These are phyloP conservation scores for Brachyptera putata DNA, from an alignment of 2,888 invertebrate genomes.

Conservation along the genomic window DNA sequence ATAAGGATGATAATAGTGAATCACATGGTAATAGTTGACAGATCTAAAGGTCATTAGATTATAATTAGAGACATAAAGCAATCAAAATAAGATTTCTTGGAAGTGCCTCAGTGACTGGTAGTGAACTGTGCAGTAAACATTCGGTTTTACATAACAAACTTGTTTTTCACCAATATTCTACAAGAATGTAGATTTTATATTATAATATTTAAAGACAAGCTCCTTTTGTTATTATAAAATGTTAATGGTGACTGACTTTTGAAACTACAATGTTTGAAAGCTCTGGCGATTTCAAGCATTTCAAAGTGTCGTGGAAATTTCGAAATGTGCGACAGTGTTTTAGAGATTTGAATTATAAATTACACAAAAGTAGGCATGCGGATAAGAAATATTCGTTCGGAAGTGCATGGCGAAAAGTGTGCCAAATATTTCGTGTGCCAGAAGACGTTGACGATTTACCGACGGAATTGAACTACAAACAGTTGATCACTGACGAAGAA, in stretches of 20 bases:
- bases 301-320: constrained; percentile 15
- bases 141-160: too few relatives aligned
- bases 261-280: constrained; percentile 9
- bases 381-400: background rate
- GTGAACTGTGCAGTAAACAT: background rate
- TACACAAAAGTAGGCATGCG: background rate
- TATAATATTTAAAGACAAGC: too few relatives aligned
- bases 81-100: background rate
- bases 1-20: background rate
- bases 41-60: constrained; percentile 13
- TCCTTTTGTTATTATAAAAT: too few relatives aligned
- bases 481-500: constrained; percentile 65
- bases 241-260: too few relatives aligned
- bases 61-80: background rate
- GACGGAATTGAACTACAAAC: constrained; percentile 47
- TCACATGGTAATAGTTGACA: constrained; percentile 1
- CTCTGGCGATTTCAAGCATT: background rate
- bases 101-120: background rate
- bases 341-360: background rate
- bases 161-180: too few relatives aligned
- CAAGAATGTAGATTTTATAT: too few relatives aligned
- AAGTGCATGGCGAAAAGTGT: constrained; percentile 5
- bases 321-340: constrained; percentile 6
- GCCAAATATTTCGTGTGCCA: background rate
- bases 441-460: constrained; percentile 13